phyloP scores from a whole-genome alignment of 1,140 invertebrate species.

The Chrysopa pallens region DNA sequence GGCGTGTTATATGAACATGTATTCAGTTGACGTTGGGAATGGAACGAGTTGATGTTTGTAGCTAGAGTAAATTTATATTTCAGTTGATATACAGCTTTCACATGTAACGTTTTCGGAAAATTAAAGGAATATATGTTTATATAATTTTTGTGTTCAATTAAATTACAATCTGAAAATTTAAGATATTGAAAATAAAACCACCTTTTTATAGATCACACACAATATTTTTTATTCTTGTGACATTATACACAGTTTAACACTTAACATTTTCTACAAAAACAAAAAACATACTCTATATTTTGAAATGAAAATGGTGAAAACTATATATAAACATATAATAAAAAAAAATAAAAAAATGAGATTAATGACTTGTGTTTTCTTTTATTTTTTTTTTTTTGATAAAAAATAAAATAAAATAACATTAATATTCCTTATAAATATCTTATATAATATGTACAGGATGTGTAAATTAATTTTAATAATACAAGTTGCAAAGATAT shows the following conservation, averaged over 20 bases:
- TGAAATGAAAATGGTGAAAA: background rate
- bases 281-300: no score
- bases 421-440: background rate
- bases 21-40: no score
- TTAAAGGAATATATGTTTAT: no score
- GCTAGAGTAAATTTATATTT: no score
- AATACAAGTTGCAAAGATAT: conserved; percentile 19
- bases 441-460: background rate
- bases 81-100: no score
- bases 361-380: background rate
- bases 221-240: background rate
- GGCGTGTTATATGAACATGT: no score
- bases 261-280: background rate
- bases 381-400: background rate
- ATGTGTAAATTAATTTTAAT: background rate
- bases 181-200: no score
- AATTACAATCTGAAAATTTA: no score
- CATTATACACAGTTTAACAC: conserved; percentile 4
- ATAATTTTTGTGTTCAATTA: no score
- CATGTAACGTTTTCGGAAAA: no score
- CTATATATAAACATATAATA: background rate
- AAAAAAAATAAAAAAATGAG: background rate
- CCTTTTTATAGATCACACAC: no score
- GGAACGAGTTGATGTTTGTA: no score
- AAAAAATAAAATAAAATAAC: background rate